Percentiles rank a stretch among this genome's conserved stretches.
Evolutionary conservation across 1,140 invertebrate species (phyloP).

Genomic region (Leptinotarsa defecta): DNA sequence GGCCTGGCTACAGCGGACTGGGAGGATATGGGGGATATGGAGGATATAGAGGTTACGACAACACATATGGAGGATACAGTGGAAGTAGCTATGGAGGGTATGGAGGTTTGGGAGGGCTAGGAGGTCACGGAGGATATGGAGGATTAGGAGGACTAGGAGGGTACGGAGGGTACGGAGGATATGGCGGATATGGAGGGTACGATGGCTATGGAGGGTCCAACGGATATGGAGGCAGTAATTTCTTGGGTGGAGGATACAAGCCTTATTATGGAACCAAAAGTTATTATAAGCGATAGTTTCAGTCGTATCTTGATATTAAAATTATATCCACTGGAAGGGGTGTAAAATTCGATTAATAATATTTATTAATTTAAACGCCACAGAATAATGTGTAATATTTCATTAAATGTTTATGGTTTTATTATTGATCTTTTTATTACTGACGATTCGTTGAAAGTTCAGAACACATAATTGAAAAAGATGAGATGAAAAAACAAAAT

Average conservation of each 20-base stretch:
- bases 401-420: no score
- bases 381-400: no score
- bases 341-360: no score
- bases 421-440: no score
- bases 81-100: neutral
- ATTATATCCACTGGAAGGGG: no score
- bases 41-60: slow-evolving; percentile 8
- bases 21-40: slow-evolving; percentile 18
- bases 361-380: no score
- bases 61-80: slow-evolving; percentile 2
- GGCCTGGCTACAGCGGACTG: neutral
- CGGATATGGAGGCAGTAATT: slow-evolving; percentile 12
- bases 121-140: neutral
- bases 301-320: no score
- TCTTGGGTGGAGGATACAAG: slow-evolving; percentile 15
- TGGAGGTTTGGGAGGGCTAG: neutral
- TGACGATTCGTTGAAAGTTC: no score
- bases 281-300: slow-evolving; percentile 15
- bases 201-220: neutral
- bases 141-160: neutral
- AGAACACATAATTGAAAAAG: no score
- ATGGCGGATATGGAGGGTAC: neutral
- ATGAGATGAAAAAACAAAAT: no score
- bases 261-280: slow-evolving; percentile 16
- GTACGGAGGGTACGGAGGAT: neutral